phyloP scores from a whole-genome alignment of 2,888 invertebrate species.

The Folsomia manolachei region DNA sequence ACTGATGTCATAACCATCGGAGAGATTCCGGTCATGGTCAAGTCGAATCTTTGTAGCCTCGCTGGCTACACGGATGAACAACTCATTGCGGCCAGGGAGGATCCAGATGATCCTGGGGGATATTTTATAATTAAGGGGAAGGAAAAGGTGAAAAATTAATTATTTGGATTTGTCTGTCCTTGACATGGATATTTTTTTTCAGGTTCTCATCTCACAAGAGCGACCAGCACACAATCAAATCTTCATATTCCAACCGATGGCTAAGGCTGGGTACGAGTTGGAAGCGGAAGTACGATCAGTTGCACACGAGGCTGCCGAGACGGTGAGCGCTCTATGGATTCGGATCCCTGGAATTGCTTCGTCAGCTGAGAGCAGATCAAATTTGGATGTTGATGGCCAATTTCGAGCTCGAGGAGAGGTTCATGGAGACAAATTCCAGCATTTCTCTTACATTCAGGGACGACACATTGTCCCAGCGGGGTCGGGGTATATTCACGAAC shows the following conservation, averaged over 20 bases:
- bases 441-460: no score
- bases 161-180: neutral
- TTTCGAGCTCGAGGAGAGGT: no score
- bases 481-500: neutral
- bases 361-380: no score
- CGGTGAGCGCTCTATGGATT: constrained; percentile 33
- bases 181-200: neutral
- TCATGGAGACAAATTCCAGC: no score
- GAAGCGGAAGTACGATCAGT: constrained; percentile 63
- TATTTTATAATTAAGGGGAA: constrained; percentile 66
- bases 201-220: constrained; percentile 64
- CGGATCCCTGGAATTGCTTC: no score
- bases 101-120: constrained; percentile 63
- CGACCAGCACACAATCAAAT: constrained; percentile 65
- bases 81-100: constrained; percentile 61
- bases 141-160: constrained; percentile 56
- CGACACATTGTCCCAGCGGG: no score
- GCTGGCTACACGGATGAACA: constrained; percentile 55
- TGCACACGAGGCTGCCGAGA: constrained; percentile 54
- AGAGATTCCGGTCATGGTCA: constrained; percentile 64
- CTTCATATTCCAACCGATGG: constrained; percentile 61
- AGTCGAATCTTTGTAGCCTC: constrained; percentile 61
- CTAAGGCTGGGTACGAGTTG: constrained; percentile 62
- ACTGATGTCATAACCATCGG: constrained; percentile 30
- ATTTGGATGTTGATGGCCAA: no score